Conservation (phyloP, 1,140 invertebrate species). For the Samia ricini region DNA sequence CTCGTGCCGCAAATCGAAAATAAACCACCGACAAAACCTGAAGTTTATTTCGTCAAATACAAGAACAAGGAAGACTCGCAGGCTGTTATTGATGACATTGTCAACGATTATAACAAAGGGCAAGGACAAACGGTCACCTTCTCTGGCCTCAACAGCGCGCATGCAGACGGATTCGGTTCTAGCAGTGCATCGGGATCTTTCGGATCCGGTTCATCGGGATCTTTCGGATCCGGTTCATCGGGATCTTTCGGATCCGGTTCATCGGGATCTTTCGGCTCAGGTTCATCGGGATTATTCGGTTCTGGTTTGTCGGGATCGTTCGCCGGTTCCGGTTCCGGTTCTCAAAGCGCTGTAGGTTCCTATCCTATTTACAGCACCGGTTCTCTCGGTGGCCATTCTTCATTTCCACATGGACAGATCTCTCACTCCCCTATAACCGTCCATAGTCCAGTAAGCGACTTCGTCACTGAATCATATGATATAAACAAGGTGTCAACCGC, state of each 20-base stretch:
- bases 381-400: not conserved
- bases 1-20: slow-evolving; percentile 79
- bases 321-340: not conserved
- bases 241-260: slow-evolving; percentile 1
- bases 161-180: not conserved
- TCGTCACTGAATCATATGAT: slow-evolving; percentile 8
- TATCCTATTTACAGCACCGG: not conserved
- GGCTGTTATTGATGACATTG: slow-evolving; percentile 60
- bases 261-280: not conserved
- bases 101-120: slow-evolving; percentile 56
- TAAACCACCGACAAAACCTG: slow-evolving; percentile 61
- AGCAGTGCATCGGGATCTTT: not conserved
- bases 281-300: not conserved
- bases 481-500: slow-evolving; percentile 1
- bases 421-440: not conserved
- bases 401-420: not conserved
- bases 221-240: slow-evolving; percentile 4
- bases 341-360: not conserved
- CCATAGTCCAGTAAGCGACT: not conserved
- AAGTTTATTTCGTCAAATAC: slow-evolving; percentile 69
- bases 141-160: slow-evolving; percentile 19
- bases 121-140: slow-evolving; percentile 39
- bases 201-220: not conserved
- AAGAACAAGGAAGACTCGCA: slow-evolving; percentile 63
- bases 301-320: slow-evolving; percentile 4